Percentiles rank a stretch among this genome's conserved stretches.
These are phyloP conservation scores for Atta cephalotes DNA, from an alignment of 1,140 invertebrate species.

Conservation along the genomic window DNA sequence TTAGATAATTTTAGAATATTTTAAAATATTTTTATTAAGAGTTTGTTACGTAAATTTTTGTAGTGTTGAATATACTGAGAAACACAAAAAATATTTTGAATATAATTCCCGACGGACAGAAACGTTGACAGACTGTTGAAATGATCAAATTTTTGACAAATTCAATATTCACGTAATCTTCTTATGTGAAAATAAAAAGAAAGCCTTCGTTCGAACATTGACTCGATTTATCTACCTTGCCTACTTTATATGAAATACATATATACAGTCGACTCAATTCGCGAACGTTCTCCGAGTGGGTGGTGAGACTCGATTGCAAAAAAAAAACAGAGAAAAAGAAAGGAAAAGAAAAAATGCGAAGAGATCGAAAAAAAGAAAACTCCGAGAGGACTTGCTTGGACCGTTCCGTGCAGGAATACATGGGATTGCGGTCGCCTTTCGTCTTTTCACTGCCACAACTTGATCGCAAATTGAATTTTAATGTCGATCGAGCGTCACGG, in stretches of 20 bases:
- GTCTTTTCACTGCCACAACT: background rate
- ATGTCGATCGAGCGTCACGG: background rate
- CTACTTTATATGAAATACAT: conserved; percentile 78
- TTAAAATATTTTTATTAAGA: background rate
- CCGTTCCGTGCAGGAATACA: conserved; percentile 27
- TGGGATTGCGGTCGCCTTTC: conserved; percentile 23
- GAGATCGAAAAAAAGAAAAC: conserved; percentile 14
- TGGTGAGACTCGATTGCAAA: conserved; percentile 5
- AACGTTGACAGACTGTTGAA: background rate
- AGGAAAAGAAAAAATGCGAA: background rate
- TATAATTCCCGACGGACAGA: background rate
- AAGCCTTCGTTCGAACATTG: conserved; percentile 63
- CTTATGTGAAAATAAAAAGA: conserved; percentile 14
- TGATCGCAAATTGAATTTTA: conserved; percentile 23
- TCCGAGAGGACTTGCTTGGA: background rate
- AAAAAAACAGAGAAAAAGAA: background rate
- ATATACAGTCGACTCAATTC: conserved; percentile 75
- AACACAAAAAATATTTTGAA: background rate
- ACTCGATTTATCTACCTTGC: conserved; percentile 82
- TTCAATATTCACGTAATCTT: background rate
- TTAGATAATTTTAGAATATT: background rate
- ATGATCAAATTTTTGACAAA: background rate
- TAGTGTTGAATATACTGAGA: background rate
- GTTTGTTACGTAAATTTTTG: background rate
- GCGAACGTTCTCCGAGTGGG: conserved; percentile 71